phyloP scores from a whole-genome alignment of 2,888 invertebrate genomes.

The Temnothorax rugatulus region DNA sequence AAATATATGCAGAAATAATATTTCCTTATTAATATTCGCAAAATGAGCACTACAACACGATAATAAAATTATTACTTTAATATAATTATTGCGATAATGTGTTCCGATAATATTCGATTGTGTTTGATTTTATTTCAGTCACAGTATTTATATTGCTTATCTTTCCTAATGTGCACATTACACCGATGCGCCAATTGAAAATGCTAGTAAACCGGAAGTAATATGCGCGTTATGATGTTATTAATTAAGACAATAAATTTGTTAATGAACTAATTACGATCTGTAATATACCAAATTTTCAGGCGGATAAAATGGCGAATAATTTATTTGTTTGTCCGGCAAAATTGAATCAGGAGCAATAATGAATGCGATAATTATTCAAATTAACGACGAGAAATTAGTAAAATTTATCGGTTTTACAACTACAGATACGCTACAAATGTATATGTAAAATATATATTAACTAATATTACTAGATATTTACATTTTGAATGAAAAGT shows the following conservation, averaged over 20 bases:
- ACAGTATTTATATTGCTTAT: constrained; percentile 35
- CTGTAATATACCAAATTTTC: constrained; percentile 42
- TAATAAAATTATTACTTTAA: constrained; percentile 25
- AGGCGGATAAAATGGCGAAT: constrained; percentile 13
- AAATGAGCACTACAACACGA: background rate
- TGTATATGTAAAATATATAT: background rate
- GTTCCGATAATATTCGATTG: constrained; percentile 2
- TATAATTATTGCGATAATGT: background rate
- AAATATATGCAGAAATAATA: background rate
- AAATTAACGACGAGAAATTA: constrained; percentile 43
- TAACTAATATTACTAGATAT: constrained; percentile 3
- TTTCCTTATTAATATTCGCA: background rate
- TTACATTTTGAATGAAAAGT: background rate
- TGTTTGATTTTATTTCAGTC: constrained; percentile 23
- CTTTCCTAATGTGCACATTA: constrained; percentile 29
- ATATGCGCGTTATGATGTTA: constrained; percentile 34
- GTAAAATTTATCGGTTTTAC: constrained; percentile 28
- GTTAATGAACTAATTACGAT: constrained; percentile 42
- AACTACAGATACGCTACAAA: background rate
- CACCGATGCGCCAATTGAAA: constrained; percentile 25
- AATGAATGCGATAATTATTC: constrained; percentile 42
- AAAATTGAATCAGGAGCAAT: constrained; percentile 37
- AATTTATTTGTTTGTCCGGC: constrained; percentile 52
- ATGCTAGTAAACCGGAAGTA: constrained; percentile 47
- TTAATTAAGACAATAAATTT: constrained; percentile 52